These are phyloP conservation scores for Drosophila niveifrons DNA, from an alignment of 2,888 invertebrate genomes.

Conservation along the genomic window DNA sequence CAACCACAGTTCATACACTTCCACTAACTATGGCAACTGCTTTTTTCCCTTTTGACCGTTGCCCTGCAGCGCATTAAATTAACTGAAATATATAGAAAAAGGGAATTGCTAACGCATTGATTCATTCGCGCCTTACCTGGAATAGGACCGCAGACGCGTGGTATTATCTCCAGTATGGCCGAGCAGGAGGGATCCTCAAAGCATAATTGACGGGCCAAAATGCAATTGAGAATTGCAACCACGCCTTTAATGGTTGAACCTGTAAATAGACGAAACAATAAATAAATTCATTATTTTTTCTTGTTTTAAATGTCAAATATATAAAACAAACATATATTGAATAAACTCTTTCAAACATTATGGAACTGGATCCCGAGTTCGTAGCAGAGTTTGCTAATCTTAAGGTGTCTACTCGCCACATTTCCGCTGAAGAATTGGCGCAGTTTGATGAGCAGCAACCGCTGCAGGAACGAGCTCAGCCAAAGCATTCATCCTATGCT, in stretches of 20 bases:
- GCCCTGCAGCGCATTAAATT: conserved; percentile 29
- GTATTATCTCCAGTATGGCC: conserved; percentile 95
- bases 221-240: conserved; percentile 94
- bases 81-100: conserved; percentile 5
- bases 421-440: conserved; percentile 62
- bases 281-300: not conserved
- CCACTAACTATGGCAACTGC: not conserved
- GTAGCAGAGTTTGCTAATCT: conserved; percentile 73
- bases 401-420: conserved; percentile 52
- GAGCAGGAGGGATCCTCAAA: conserved; percentile 96
- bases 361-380: conserved; percentile 82
- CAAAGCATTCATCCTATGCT: conserved; percentile 84
- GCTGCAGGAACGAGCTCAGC: conserved; percentile 27
- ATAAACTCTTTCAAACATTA: conserved; percentile 16
- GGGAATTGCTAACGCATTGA: conserved; percentile 13
- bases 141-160: conserved; percentile 95
- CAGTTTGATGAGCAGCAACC: conserved; percentile 53
- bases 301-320: not conserved
- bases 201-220: conserved; percentile 94
- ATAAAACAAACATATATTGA: not conserved
- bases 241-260: conserved; percentile 92
- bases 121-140: conserved; percentile 89
- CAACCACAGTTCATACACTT: conserved; percentile 26
- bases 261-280: conserved; percentile 84
- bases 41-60: conserved; percentile 4